phyloP scores from a whole-genome alignment of 30 jellyfish, hydroid and myxozoan genomes.

The Catostylus mosaicus region DNA sequence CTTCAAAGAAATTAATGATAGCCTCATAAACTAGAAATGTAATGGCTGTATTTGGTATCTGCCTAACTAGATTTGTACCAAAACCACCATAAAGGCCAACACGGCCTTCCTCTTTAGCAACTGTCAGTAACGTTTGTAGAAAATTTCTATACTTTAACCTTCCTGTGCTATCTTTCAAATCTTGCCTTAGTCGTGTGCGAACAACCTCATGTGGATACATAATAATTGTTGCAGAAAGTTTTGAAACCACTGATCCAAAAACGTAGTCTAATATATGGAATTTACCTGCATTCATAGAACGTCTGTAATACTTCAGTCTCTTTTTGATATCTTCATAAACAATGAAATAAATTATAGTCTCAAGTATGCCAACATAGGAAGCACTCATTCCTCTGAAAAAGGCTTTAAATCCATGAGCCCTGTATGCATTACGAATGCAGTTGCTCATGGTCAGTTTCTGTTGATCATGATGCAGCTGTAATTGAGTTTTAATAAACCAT shows the following conservation, averaged over 20 bases:
- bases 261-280: slow-evolving; percentile 70
- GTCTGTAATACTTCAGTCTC: slow-evolving; percentile 27
- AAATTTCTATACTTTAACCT: slow-evolving; percentile 66
- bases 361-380: slow-evolving; percentile 87
- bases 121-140: slow-evolving; percentile 61
- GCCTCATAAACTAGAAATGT: slow-evolving; percentile 80
- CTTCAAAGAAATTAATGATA: slow-evolving; percentile 54
- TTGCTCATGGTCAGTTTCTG: slow-evolving; percentile 38
- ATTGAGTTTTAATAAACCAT: slow-evolving; percentile 92
- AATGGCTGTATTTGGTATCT: slow-evolving; percentile 85
- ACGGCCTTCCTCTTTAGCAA: slow-evolving; percentile 87
- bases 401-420: slow-evolving; percentile 62
- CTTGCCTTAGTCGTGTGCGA: slow-evolving; percentile 90
- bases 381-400: slow-evolving; percentile 94
- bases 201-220: slow-evolving; percentile 96
- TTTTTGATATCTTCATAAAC: slow-evolving; percentile 84
- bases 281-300: neutral
- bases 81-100: slow-evolving; percentile 92
- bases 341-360: slow-evolving; percentile 79
- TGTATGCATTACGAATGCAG: slow-evolving; percentile 62
- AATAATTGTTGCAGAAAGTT: slow-evolving; percentile 62
- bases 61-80: slow-evolving; percentile 80
- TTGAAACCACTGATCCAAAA: slow-evolving; percentile 70
- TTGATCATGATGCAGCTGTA: slow-evolving; percentile 73
- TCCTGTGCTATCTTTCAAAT: slow-evolving; percentile 60